Evolutionary conservation across 2,888 invertebrate genomes (phyloP), one percentile per base, ranked within the genome.

Genomic region (Scaptomyza caliginosa): DNA sequence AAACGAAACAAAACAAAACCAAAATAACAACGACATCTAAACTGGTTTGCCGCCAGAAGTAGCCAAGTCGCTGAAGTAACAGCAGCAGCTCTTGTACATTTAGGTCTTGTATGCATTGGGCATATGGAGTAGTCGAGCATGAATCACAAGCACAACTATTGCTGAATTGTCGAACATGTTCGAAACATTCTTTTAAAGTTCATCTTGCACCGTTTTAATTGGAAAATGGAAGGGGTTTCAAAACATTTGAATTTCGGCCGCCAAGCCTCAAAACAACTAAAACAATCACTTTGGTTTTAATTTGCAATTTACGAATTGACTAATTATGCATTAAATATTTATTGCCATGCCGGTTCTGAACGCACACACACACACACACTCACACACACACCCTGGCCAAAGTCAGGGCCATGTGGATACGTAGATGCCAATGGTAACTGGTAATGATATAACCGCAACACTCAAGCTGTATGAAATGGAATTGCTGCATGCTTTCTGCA

Each of bases 31-130:
- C 60, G 58, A 57, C 62, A 68, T 77, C 58, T 67, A 86, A 86
- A 82, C 81, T 77, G 87, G 81, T 82, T 82, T 81, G 39, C 45
- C 21, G 74, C 68, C 86, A 80, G 86, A 82, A 82, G 84, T 86
- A 83, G 85, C 87, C 85, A 74, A 80, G 79, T 67, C 46, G 48
- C 56, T 57, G 40, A 40, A 34, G 70, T 49, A 77, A 26, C 3
- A 7, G 17, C 8, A 51, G 68, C 49, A 38, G 73, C 54, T 67
- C 50, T 51, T 54, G 30, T 7, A 39, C 48, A 36, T 55, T 54
- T 49, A 65, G 67, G 57, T 66, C 65, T 73, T 65, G 70, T 54
- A 51, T 57, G 70, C 52, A 60, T 55, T 62, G 55, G 49, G 58
- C 58, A 51, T 63, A 38, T 68, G 52, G 51, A 34, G 3, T 17